Evolutionary conservation across 2,113 vertebrate genomes (phyloP).

Genomic region (Anser brachyrhynchus): DNA sequence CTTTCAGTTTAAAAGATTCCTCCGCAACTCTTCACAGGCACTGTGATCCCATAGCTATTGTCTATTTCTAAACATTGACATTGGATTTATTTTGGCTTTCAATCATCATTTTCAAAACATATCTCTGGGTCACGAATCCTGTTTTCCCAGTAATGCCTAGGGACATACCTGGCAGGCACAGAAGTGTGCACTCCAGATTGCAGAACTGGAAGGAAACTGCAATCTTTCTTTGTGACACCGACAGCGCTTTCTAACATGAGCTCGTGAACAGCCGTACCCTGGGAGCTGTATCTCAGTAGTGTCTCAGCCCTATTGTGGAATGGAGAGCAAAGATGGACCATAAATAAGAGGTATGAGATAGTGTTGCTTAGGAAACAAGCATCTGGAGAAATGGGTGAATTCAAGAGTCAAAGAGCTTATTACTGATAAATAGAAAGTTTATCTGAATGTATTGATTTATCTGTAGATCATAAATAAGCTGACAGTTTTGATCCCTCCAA

Average conservation of each 20-base stretch:
- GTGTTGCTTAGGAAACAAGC: constrained; percentile 31
- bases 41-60: neutral
- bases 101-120: constrained; percentile 33
- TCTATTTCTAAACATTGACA: constrained; percentile 25
- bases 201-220: neutral
- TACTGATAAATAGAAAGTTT: constrained; percentile 9
- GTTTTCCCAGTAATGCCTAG: constrained; percentile 28
- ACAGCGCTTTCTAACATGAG: neutral
- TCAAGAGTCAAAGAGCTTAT: neutral
- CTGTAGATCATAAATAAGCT: neutral
- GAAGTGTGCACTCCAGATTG: neutral
- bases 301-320: neutral
- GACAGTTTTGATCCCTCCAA: neutral
- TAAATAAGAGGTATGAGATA: neutral
- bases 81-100: constrained; percentile 55
- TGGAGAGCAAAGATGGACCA: neutral
- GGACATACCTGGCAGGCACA: neutral
- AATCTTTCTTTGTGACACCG: constrained; percentile 10
- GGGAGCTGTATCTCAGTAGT: constrained; percentile 15
- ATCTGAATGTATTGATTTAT: constrained; percentile 4
- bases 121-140: constrained; percentile 26
- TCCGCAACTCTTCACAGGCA: neutral
- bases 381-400: neutral
- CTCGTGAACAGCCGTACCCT: neutral
- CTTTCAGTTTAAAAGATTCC: constrained; percentile 5